Conservation (phyloP, 2,888 invertebrate genomes). For the Macrophya annulata region DNA sequence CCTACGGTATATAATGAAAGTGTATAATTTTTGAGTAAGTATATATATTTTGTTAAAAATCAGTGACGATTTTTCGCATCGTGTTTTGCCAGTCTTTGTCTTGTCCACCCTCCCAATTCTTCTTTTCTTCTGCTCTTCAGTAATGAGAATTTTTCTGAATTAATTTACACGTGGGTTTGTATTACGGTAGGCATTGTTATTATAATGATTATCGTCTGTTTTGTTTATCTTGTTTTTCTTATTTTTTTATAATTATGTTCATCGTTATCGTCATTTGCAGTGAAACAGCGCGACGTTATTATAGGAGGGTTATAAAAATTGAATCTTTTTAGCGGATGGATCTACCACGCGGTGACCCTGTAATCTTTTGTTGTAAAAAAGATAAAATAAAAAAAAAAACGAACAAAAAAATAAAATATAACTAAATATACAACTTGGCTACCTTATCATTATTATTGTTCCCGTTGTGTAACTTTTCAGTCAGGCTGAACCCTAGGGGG, state of each 20-base stretch:
- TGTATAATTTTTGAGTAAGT: slow-evolving; percentile 16
- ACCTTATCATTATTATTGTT: slow-evolving; percentile 13
- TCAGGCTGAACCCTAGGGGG: not conserved
- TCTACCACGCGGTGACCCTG: not conserved
- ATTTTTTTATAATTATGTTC: slow-evolving; percentile 37
- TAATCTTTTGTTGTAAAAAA: slow-evolving; percentile 22
- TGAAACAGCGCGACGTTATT: not conserved
- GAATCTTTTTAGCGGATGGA: slow-evolving; percentile 22
- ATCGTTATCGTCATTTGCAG: slow-evolving; percentile 25
- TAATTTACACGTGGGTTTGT: slow-evolving; percentile 35
- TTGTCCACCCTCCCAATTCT: not conserved
- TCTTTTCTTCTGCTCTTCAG: not conserved
- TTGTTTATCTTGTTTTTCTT: slow-evolving; percentile 13
- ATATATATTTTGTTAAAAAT: not conserved
- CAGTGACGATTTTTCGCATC: not conserved
- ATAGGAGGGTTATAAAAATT: not conserved
- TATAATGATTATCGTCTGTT: slow-evolving; percentile 29
- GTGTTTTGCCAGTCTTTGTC: not conserved
- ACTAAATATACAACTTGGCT: slow-evolving; percentile 4
- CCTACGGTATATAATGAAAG: not conserved
- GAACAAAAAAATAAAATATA: not conserved
- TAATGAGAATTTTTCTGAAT: slow-evolving; percentile 29
- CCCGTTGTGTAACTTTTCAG: not conserved
- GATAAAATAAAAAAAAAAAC: not conserved
- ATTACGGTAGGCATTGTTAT: not conserved